phyloP scores from a whole-genome alignment of 1,140 invertebrate species.

The Penaeus vannamei region DNA sequence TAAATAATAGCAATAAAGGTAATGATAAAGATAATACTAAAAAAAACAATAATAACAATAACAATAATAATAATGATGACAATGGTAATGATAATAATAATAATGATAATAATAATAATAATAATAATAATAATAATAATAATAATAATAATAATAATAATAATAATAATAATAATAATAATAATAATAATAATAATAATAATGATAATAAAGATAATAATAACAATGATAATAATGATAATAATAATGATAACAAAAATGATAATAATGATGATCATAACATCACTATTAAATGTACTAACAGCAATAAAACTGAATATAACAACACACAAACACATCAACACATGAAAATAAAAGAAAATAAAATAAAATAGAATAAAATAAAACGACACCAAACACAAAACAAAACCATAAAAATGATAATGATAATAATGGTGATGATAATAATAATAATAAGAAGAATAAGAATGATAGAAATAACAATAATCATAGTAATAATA shows the following conservation, averaged over 20 bases:
- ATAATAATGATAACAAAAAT: conserved; percentile 4
- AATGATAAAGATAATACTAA: too few species aligned
- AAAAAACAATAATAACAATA: neutral
- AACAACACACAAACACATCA: conserved; percentile 12
- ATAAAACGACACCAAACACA: too few species aligned
- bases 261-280: conserved; percentile 4
- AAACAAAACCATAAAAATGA: too few species aligned
- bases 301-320: neutral
- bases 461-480: too few species aligned
- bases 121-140: neutral
- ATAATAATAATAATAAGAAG: too few species aligned
- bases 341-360: too few species aligned
- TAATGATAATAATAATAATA: neutral
- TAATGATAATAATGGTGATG: too few species aligned
- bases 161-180: neutral
- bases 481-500: too few species aligned
- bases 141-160: neutral
- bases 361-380: too few species aligned
- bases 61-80: neutral
- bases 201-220: neutral
- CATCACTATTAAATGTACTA: neutral
- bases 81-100: neutral
- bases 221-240: neutral
- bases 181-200: neutral
- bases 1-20: too few species aligned